These are phyloP conservation scores for Oreocharis arfaki DNA, from an alignment of 2,113 vertebrate species.

Conservation along the genomic window DNA sequence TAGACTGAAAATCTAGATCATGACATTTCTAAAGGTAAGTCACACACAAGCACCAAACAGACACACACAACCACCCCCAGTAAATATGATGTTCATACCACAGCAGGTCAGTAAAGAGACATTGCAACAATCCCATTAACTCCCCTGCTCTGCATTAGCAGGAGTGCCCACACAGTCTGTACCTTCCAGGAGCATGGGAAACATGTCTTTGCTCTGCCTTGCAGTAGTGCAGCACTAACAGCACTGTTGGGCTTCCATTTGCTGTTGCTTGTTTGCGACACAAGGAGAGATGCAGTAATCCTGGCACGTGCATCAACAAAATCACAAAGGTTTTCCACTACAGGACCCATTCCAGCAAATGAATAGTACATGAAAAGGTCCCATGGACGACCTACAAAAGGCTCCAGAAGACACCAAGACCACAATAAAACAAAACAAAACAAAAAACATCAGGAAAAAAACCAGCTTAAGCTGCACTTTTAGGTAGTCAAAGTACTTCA, in stretches of 20 bases:
- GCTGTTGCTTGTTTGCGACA: accelerated
- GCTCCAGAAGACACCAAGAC: background rate
- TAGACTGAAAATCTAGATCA: background rate
- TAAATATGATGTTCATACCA: background rate
- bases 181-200: background rate
- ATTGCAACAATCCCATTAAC: background rate
- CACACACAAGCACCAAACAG: background rate
- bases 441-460: background rate
- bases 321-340: background rate
- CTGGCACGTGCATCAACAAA: accelerated
- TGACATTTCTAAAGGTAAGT: background rate
- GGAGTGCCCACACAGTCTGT: background rate
- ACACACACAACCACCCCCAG: background rate
- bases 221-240: background rate
- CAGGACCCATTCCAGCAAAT: background rate
- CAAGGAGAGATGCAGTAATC: background rate
- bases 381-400: background rate
- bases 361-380: background rate
- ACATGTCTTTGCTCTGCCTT: background rate
- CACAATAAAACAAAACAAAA: background rate
- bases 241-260: accelerated
- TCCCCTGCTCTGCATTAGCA: background rate
- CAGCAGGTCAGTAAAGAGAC: background rate
- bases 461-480: background rate
- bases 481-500: background rate